A percentile compares a stretch with the other conserved stretches of the same genome.
Conservation (phyloP, 2,797 vertebrate species). For the Pempheris klunzingeri region DNA sequence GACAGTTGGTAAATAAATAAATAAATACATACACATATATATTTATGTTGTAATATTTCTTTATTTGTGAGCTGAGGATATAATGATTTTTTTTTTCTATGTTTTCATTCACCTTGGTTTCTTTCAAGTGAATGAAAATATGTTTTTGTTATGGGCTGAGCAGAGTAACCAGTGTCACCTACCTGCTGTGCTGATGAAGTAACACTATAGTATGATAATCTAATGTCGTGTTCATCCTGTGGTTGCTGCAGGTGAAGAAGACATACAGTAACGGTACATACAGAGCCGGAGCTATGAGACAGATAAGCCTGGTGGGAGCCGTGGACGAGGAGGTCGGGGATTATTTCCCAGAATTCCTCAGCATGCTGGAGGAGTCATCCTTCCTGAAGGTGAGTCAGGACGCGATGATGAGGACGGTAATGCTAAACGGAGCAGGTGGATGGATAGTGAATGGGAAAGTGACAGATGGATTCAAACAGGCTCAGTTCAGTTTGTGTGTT, state of each 20-base stretch:
- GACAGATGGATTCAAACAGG: not conserved
- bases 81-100: not conserved
- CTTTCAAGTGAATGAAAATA: not conserved
- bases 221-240: slow-evolving; percentile 41
- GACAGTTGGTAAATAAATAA: too few species aligned
- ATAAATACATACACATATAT: too few species aligned
- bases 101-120: not conserved
- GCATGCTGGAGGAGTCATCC: slow-evolving; percentile 94
- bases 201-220: not conserved
- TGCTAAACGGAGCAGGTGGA: not conserved
- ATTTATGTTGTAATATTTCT: too few species aligned
- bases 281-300: slow-evolving; percentile 97
- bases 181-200: not conserved
- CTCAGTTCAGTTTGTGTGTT: not conserved
- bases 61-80: not conserved
- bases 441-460: not conserved
- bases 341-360: slow-evolving; percentile 97
- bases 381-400: slow-evolving; percentile 94
- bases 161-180: not conserved
- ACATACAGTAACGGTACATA: slow-evolving; percentile 98
- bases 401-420: slow-evolving; percentile 5
- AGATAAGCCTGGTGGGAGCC: slow-evolving; percentile 98
- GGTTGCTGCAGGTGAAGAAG: slow-evolving; percentile 91
- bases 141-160: not conserved
- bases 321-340: slow-evolving; percentile 98